Conservation (phyloP, 2,888 invertebrate genomes). For the Colletes collaris region DNA sequence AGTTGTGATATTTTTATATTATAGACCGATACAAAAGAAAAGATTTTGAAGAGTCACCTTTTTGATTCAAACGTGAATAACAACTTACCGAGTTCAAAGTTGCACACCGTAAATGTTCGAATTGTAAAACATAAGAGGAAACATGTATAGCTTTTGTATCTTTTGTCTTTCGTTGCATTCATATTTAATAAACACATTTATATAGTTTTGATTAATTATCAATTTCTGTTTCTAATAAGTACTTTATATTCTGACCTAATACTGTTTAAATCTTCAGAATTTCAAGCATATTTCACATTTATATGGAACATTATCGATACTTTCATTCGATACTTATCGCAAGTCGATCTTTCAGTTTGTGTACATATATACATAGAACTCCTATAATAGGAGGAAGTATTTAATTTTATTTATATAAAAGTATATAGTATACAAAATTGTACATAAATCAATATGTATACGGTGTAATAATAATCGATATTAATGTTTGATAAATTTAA, state of each 20-base stretch:
- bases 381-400: not conserved
- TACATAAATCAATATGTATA: not conserved
- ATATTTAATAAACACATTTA: constrained; percentile 36
- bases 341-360: not conserved
- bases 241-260: no score
- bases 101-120: constrained; percentile 58
- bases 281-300: no score
- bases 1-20: constrained; percentile 14
- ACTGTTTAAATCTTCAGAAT: no score
- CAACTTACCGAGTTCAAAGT: constrained; percentile 25
- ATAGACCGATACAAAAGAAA: constrained; percentile 20
- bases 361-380: not conserved
- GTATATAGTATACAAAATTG: not conserved
- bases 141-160: constrained; percentile 27
- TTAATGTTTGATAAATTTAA: not conserved
- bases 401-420: constrained; percentile 1
- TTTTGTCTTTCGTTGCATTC: constrained; percentile 12
- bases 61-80: constrained; percentile 12
- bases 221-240: no score
- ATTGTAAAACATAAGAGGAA: constrained; percentile 46
- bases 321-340: no score
- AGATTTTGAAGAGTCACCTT: constrained; percentile 5
- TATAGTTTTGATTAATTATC: constrained; percentile 1
- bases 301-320: no score
- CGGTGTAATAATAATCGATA: not conserved